Evolutionary conservation across 1,140 invertebrate species (phyloP).

Genomic region (Meloidogyne chitwoodi): DNA sequence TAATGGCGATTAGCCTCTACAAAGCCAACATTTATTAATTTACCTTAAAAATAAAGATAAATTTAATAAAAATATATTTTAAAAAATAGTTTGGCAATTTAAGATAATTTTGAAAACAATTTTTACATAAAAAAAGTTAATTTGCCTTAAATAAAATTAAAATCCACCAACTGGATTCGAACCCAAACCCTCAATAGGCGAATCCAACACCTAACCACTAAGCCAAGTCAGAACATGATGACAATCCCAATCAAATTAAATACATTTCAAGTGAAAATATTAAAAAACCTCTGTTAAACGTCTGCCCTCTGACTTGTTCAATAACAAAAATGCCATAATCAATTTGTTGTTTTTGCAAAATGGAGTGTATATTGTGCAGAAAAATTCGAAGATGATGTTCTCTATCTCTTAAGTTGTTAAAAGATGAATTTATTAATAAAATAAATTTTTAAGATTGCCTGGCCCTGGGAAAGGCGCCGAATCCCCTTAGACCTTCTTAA

Average conservation of each 20-base stretch:
- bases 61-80: too few relatives aligned
- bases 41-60: constrained; percentile 64
- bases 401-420: constrained; percentile 33
- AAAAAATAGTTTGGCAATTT: too few relatives aligned
- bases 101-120: too few relatives aligned
- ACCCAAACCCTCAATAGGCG: too few relatives aligned
- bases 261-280: not conserved
- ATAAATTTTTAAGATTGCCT: not conserved
- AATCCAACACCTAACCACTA: not conserved
- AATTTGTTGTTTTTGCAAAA: constrained; percentile 64
- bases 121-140: too few relatives aligned
- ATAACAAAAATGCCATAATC: constrained; percentile 86
- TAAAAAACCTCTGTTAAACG: constrained; percentile 72
- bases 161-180: too few relatives aligned
- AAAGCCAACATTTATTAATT: constrained; percentile 86
- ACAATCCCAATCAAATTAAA: not conserved
- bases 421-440: not conserved
- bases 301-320: constrained; percentile 69
- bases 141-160: too few relatives aligned
- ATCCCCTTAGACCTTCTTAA: too few relatives aligned
- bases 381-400: constrained; percentile 50
- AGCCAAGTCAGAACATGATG: not conserved
- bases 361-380: constrained; percentile 56
- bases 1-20: constrained; percentile 52
- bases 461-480: not conserved